Evolutionary conservation across 2,113 vertebrate genomes (phyloP), one percentile per base, ranked within the genome.

Genomic region (Platysteira castanea): DNA sequence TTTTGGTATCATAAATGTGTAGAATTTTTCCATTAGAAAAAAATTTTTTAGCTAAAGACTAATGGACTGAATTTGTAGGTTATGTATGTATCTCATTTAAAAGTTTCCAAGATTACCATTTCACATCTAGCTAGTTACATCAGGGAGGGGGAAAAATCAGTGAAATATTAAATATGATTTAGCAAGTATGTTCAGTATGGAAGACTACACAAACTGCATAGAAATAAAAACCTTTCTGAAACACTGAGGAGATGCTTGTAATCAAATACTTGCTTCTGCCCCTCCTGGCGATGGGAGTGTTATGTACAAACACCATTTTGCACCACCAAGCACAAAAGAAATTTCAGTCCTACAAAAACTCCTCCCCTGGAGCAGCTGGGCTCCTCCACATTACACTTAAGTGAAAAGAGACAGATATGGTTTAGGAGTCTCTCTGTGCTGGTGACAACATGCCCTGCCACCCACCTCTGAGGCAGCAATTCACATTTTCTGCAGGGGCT

Each of bases 111-210:
- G 37, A 79, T 44, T 84, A 53, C 19, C 5, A 57, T 93, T 94
- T 95, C 63, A 54, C 59, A 96, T 42, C 54, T 80, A 86, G 57
- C 50, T 73, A 80, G 42, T 75, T 89, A 88, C 96, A 84, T 21
- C 5, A 41, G 28, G 19, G 3, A 56, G 41, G 9, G 13, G 2
- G 7, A 8, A 7, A 35, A 75, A 79, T 31, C 39, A 82, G 53
- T 90, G 63, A 97, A 95, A 90, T 52, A 85, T 63, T 86, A 83
- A 94, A 94, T 59, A n/a, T 19, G 24, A 60, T 54, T 86, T 93
- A 50, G 53, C 33, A 53, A 53, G 33, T 39, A 50, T 19, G 20
- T 42, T 91, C 49, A 41, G 78, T 52, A 70, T 37, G 42, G 33
- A 30, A 83, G 63, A 53, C 22, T 90, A 73, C 39, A 75, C 16